These are phyloP conservation scores for Automeris io DNA, from an alignment of 2,888 invertebrate genomes.

Conservation along the genomic window DNA sequence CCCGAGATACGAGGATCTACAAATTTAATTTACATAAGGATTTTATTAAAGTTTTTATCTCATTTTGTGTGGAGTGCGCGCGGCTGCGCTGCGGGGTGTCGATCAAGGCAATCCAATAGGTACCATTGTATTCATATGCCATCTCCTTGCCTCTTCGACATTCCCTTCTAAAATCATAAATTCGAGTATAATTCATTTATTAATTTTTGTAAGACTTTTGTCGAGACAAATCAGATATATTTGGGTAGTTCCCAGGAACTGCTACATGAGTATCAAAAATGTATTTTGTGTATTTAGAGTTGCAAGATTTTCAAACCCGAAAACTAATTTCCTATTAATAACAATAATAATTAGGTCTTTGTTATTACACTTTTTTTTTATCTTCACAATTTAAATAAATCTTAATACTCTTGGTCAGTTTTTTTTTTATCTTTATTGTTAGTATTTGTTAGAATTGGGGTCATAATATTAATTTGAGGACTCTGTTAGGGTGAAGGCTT, in stretches of 20 bases:
- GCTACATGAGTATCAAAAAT: no score
- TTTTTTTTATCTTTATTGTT: no score
- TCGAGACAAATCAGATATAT: constrained; percentile 9
- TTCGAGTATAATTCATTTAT: constrained; percentile 55
- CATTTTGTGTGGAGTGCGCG: constrained; percentile 54
- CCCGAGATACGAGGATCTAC: constrained; percentile 43
- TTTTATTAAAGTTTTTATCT: constrained; percentile 65
- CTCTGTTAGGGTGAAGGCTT: no score
- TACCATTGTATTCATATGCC: constrained; percentile 64
- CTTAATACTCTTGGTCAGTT: no score
- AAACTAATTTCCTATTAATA: no score
- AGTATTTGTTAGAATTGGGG: no score
- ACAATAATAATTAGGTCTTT: no score
- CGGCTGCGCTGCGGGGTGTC: constrained; percentile 57
- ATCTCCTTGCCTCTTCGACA: constrained; percentile 60
- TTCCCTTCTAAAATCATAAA: constrained; percentile 65
- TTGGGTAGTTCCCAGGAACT: not conserved
- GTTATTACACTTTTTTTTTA: no score
- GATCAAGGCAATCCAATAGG: constrained; percentile 36
- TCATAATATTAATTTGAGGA: no score
- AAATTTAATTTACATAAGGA: constrained; percentile 70
- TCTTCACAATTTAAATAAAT: no score
- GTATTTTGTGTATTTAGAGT: no score
- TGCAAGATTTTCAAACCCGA: constrained; percentile 18
- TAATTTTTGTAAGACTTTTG: constrained; percentile 37